phyloP scores from a whole-genome alignment of 2,888 invertebrate genomes.

The Rhyacophila evoluta region DNA sequence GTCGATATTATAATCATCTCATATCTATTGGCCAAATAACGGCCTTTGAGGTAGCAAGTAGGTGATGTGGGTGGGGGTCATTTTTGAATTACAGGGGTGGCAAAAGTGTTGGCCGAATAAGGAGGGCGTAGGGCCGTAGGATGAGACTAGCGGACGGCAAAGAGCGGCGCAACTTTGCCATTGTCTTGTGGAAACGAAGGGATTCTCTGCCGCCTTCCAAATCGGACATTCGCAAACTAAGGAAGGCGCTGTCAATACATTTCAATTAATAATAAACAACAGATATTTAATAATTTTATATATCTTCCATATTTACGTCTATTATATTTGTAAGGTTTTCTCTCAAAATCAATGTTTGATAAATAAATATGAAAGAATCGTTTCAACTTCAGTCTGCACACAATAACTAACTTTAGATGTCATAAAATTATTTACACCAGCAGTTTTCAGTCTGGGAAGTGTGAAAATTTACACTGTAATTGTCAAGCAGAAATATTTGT shows the following conservation, averaged over 20 bases:
- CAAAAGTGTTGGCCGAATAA: conserved; percentile 8
- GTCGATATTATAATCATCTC: conserved; percentile 38
- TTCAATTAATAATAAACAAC: too few species aligned
- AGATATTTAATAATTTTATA: too few species aligned
- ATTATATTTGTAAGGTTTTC: too few species aligned
- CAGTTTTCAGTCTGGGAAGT: too few species aligned
- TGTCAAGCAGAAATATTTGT: too few species aligned
- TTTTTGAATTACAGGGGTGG: conserved; percentile 29
- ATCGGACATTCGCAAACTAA: conserved; percentile 42
- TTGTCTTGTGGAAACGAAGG: conserved; percentile 52
- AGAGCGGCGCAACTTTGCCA: conserved; percentile 44
- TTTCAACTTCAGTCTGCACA: too few species aligned
- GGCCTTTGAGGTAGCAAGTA: conserved; percentile 35
- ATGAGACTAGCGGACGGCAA: conserved; percentile 20
- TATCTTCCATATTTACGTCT: too few species aligned
- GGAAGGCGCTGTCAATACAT: conserved; percentile 36
- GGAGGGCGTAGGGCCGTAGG: conserved; percentile 32
- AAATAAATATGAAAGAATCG: too few species aligned
- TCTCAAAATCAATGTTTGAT: too few species aligned
- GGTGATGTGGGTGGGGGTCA: conserved; percentile 29
- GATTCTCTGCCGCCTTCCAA: conserved; percentile 44
- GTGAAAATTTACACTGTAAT: too few species aligned
- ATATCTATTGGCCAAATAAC: conserved; percentile 49
- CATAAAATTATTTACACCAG: too few species aligned
- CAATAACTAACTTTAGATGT: too few species aligned